Conservation (phyloP, 2,888 invertebrate genomes). For the Furcula furcula region DNA sequence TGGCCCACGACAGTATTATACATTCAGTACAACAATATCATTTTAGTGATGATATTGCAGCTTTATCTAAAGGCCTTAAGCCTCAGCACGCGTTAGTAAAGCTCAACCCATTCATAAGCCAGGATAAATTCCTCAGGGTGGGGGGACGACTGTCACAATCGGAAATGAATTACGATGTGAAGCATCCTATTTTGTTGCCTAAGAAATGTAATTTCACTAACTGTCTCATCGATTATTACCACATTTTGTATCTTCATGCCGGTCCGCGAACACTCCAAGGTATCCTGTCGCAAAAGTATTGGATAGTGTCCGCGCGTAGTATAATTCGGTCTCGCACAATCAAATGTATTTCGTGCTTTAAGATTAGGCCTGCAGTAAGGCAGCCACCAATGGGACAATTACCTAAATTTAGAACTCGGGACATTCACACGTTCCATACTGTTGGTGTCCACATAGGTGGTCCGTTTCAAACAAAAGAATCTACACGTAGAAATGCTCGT, state of each 20-base stretch:
- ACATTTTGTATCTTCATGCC: slow-evolving; percentile 9
- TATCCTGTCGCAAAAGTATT: slow-evolving; percentile 8
- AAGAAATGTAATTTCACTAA: slow-evolving; percentile 7
- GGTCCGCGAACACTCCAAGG: slow-evolving; percentile 12
- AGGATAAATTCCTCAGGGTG: slow-evolving; percentile 9
- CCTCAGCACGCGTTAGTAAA: slow-evolving; percentile 2
- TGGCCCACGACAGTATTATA: neutral
- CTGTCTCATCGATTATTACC: neutral
- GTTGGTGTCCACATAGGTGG: slow-evolving; percentile 11
- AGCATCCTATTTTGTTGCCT: slow-evolving; percentile 9
- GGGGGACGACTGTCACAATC: slow-evolving; percentile 10
- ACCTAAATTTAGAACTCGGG: slow-evolving; percentile 2
- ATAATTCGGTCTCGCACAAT: slow-evolving; percentile 4
- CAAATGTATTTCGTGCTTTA: slow-evolving; percentile 9
- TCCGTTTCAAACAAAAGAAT: slow-evolving; percentile 4
- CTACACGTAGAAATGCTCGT: slow-evolving; percentile 12
- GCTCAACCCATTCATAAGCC: slow-evolving; percentile 7
- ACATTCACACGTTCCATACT: slow-evolving; percentile 2
- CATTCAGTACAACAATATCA: neutral
- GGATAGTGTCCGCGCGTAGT: slow-evolving; percentile 9
- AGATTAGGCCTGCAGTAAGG: neutral
- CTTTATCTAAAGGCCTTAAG: neutral
- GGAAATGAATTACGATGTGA: slow-evolving; percentile 4
- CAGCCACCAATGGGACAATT: slow-evolving; percentile 11
- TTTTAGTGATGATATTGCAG: neutral